Evolutionary conservation across 2,888 invertebrate genomes (phyloP), one percentile per base, ranked within the genome.

Genomic region (Agelastica alni): DNA sequence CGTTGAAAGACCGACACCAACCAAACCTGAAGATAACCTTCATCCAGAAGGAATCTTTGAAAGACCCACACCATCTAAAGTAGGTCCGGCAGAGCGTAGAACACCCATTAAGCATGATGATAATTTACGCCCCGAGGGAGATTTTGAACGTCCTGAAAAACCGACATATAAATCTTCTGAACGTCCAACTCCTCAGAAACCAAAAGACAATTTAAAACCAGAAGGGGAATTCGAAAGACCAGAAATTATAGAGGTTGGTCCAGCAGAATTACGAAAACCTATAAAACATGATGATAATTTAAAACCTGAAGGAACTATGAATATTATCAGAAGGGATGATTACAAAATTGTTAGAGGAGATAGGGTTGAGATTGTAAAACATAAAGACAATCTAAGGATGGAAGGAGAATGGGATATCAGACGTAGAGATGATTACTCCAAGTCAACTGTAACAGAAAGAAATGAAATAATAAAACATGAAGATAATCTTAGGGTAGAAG

Each of bases 81-180:
- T 69, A 73, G 86, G 0, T 77, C 74, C 81, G 12, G 77, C 76
- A 41, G 77, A 80, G 58, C 58, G 72, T 34, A 78, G 79, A 12
- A 68, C 71, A 6, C 79, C 77, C 1, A 77, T 74, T 45, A 77
- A 72, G 31, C 83, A 79, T 0, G 70, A 77, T 12, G 85, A 86
- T 60, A 85, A 86, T 64, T 65, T 85, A 0, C 71, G 87, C 42
- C 82, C 83, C 0, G 86, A 85, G 68, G 86, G 86, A 1, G 82
- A 84, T 0, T 83, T 83, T 61, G 77, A 79, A 48, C 67, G 75
- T 43, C 78, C 78, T 31, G 73, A 78, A 32, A 73, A 75, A 51
- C 66, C 71, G 0, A 61, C 64, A 51, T 83, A 66, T 56, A 52
- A 53, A 28, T 69, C 83, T 0, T 83, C 77, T 1, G 84, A 84